Conservation (phyloP, 1,140 invertebrate genomes). For the Daktulosphaira vitifoliae region DNA sequence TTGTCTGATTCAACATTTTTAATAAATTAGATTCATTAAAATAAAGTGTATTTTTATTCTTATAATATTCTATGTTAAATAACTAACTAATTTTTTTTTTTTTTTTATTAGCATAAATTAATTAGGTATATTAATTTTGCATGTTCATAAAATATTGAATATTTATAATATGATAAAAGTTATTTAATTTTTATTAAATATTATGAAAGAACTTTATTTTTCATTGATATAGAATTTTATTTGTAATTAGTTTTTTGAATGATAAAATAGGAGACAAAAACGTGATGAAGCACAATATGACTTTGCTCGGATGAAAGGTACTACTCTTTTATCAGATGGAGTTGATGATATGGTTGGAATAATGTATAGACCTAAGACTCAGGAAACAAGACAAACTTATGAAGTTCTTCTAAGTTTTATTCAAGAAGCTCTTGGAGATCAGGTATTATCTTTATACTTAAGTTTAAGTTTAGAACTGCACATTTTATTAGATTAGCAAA, state of each 20-base stretch:
- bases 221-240: conserved; percentile 24
- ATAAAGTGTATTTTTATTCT: too few relatives aligned
- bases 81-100: too few relatives aligned
- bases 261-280: conserved; percentile 60
- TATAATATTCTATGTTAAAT: too few relatives aligned
- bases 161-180: conserved; percentile 2
- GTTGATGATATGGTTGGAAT: conserved; percentile 89
- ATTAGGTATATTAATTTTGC: too few relatives aligned
- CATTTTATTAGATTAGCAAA: too few relatives aligned
- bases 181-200: neutral
- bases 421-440: conserved; percentile 94
- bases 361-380: conserved; percentile 91
- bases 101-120: too few relatives aligned
- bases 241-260: neutral
- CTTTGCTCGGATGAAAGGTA: conserved; percentile 79
- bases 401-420: conserved; percentile 93
- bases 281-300: conserved; percentile 87
- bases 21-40: too few relatives aligned
- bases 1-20: too few relatives aligned
- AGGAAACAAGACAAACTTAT: conserved; percentile 95
- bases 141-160: too few relatives aligned
- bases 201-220: neutral
- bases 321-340: conserved; percentile 75
- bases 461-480: too few relatives aligned
- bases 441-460: too few relatives aligned